phyloP scores from a whole-genome alignment of 2,888 invertebrate genomes.

The Drosophila phalerata region DNA sequence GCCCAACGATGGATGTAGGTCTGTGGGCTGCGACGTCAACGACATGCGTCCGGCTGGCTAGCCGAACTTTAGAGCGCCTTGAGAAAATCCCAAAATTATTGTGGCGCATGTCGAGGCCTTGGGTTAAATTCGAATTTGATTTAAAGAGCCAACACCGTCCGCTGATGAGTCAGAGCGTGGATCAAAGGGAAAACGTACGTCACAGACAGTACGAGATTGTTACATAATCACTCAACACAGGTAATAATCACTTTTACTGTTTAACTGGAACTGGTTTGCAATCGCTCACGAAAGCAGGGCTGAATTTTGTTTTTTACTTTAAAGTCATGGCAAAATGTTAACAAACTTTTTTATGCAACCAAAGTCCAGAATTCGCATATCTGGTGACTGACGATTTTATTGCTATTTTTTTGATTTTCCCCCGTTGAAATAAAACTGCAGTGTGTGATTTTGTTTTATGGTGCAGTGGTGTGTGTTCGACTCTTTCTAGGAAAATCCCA shows the following conservation, averaged over 20 bases:
- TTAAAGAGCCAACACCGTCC: conserved; percentile 62
- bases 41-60: conserved; percentile 71
- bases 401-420: no score
- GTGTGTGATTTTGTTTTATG: conserved; percentile 1
- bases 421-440: background rate
- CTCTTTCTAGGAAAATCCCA: conserved; percentile 11
- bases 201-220: conserved; percentile 55
- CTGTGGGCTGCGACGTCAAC: conserved; percentile 74
- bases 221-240: conserved; percentile 71
- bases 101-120: conserved; percentile 78
- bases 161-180: conserved; percentile 60
- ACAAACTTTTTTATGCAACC: conserved; percentile 50
- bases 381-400: no score
- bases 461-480: conserved; percentile 1
- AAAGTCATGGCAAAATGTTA: conserved; percentile 75
- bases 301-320: conserved; percentile 18
- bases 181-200: conserved; percentile 73
- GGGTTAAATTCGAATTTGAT: conserved; percentile 77
- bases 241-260: conserved; percentile 78
- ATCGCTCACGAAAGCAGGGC: conserved; percentile 49
- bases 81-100: conserved; percentile 80
- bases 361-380: conserved; percentile 1
- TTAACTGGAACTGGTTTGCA: conserved; percentile 61
- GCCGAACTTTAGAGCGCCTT: conserved; percentile 61
- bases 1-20: conserved; percentile 44